Base-by-base conservation (phyloP, 2,797 vertebrate genomes). In the Lepilemur septentrionalis region DNA sequence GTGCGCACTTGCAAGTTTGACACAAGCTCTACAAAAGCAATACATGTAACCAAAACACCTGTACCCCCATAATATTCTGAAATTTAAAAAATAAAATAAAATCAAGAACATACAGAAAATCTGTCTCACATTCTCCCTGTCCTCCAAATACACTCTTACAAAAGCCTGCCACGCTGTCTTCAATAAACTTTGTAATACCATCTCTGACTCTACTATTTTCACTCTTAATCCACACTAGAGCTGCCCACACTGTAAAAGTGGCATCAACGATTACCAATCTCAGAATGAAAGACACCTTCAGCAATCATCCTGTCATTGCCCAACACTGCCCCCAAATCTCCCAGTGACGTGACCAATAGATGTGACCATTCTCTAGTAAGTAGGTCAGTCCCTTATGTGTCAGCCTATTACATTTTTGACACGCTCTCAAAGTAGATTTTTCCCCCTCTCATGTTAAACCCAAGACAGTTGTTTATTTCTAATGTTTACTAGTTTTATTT, bases 91-190 rank as follows among this genome's bases (percentile, higher is more conserved):
- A 22, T 25, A 59, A 25, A 59, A 59, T 17, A 91, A 76, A 82
- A 78, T 82, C 11, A 82, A 82, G 63, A 65, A 83, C 70, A 82
- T 5, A 90, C 35, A 91, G 65, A 79, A 92, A 65, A 82, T 9
- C 93, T 81, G 15, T 6, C 30, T 48, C 25, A 57, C 7, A 35
- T 70, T 88, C 43, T 59, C 15, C 43, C 32, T n/a, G 57, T 46
- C 12, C 10, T 20, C 38, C 17, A 35, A 50, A 61, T 25, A 12
- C 0, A 15, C 8, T 46, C 32, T 65, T 65, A 55, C 5, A 59
- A 61, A 83, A 59, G 9, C 14, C 22, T 93, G 72, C 4, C 46
- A 20, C 82, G 70, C 46, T 65, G 17, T 2, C 23, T 89, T 86
- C 22, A 15, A 69, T 2, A 35, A 67, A 63, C 17, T 87, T 70